phyloP scores from a whole-genome alignment of 2,888 invertebrate genomes.

The Flexamia atlantica region DNA sequence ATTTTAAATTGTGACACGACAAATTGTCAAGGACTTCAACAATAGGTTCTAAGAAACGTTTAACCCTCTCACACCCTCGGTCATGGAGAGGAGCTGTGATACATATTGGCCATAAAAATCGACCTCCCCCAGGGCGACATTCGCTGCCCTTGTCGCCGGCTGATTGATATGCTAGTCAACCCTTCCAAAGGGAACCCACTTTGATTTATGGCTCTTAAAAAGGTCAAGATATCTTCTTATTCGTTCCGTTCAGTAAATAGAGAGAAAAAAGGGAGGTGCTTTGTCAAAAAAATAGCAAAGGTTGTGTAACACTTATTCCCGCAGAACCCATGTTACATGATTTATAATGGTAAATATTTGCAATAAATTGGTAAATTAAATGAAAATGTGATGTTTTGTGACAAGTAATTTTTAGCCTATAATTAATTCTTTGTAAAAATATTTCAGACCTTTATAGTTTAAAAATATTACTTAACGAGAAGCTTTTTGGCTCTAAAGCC shows the following conservation, averaged over 20 bases:
- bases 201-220: slow-evolving; percentile 27
- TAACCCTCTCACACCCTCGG: slow-evolving; percentile 16
- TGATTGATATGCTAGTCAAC: slow-evolving; percentile 27
- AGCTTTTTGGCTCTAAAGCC: no score
- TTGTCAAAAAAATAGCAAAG: no score
- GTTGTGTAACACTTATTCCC: no score
- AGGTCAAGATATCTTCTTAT: background rate
- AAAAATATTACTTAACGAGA: no score
- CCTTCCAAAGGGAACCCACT: slow-evolving; percentile 10
- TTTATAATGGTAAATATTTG: no score
- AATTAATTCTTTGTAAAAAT: no score
- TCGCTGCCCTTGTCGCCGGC: background rate
- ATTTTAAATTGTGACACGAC: background rate
- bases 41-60: slow-evolving; percentile 25
- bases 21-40: background rate
- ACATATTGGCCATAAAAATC: slow-evolving; percentile 31
- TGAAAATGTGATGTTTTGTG: no score
- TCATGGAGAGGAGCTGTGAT: slow-evolving; percentile 10
- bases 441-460: no score
- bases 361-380: no score
- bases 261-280: no score
- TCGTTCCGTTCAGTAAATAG: background rate
- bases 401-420: no score
- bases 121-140: slow-evolving; percentile 6
- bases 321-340: no score